Evolutionary conservation across 2,113 vertebrate genomes (phyloP), one percentile per base, ranked within the genome.

Genomic region (Guaruba guarouba): DNA sequence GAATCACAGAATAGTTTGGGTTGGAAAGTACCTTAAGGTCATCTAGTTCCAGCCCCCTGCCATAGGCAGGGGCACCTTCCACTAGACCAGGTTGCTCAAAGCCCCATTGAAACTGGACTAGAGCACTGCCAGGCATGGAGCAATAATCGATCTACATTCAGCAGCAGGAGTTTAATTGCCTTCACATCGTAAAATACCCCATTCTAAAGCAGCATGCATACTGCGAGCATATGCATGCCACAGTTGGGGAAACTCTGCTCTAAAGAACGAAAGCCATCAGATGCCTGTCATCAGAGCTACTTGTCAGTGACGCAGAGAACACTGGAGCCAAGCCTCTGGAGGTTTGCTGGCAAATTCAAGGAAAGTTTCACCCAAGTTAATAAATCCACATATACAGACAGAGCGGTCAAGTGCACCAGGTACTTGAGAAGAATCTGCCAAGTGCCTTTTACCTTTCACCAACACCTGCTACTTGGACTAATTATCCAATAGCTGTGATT

Each of bases 161-260:
- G 44, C 57, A 7, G 2, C 54, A 20, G 46, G 61, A 87, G 19
- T 46, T 55, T 48, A 24, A 13, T 17, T 8, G 18, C 61, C 67
- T 29, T 82, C 35, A 5, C 1, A 1, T 17, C 9, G 0, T 55
- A 11, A 57, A 74, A 79, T 1, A 11, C 28, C 24, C 43, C 4
- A 0, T n/a, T 68, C 16, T 3, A 44, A 70, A 70, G 86, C 3
- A 52, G 55, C 4, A 20, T 23, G 31, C 13, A 6, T 9, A 18
- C 57, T 51, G 24, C 1, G 0, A 44, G 63, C 2, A 1, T 14
- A 9, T 2, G 3, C 39, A 6, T 5, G 10, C 28, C 68, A 35
- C 17, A 5, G 22, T 61, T 54, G 35, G 74, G 84, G 63, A 88
- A 88, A 49, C 67, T 51, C 31, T 54, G 49, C 61, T 87, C 39